Percentiles rank a stretch among this genome's conserved stretches.
phyloP scores from a whole-genome alignment of 2,797 vertebrate species.

The Falco biarmicus region DNA sequence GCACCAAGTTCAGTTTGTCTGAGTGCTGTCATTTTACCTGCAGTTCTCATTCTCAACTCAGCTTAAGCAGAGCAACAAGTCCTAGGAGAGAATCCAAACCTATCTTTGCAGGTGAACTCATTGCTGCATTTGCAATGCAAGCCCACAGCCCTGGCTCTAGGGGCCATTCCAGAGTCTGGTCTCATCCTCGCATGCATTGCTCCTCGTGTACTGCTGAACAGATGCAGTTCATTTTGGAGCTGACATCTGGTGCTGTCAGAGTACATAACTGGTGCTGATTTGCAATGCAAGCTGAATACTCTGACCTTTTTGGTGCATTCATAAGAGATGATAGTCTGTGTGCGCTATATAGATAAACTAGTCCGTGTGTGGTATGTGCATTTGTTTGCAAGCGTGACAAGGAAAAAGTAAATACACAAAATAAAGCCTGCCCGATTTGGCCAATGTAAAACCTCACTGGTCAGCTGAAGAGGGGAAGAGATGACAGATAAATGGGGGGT shows the following conservation, averaged over 20 bases:
- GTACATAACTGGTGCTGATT: slow-evolving; percentile 56
- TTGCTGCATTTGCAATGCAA: background rate
- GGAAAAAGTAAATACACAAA: background rate
- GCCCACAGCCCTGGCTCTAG: background rate
- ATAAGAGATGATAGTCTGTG: background rate
- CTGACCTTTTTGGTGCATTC: slow-evolving; percentile 34
- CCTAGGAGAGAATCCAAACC: background rate
- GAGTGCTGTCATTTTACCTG: background rate
- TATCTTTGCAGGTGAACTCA: background rate
- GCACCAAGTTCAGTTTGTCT: background rate
- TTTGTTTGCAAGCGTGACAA: background rate
- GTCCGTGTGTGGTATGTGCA: background rate
- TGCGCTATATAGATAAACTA: background rate
- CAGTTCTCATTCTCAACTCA: background rate
- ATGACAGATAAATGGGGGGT: background rate
- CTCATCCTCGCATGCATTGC: background rate
- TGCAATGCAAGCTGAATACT: slow-evolving; percentile 56
- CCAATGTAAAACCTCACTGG: background rate
- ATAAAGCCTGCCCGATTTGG: background rate
- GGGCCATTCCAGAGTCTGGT: background rate
- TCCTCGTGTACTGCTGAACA: slow-evolving; percentile 1
- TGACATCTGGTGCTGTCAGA: slow-evolving; percentile 70
- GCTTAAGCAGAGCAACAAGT: background rate
- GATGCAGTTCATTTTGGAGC: slow-evolving; percentile 56
- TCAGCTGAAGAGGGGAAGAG: background rate